These are phyloP conservation scores for Cephalotes varians DNA, from an alignment of 2,888 invertebrate genomes.

Conservation along the genomic window DNA sequence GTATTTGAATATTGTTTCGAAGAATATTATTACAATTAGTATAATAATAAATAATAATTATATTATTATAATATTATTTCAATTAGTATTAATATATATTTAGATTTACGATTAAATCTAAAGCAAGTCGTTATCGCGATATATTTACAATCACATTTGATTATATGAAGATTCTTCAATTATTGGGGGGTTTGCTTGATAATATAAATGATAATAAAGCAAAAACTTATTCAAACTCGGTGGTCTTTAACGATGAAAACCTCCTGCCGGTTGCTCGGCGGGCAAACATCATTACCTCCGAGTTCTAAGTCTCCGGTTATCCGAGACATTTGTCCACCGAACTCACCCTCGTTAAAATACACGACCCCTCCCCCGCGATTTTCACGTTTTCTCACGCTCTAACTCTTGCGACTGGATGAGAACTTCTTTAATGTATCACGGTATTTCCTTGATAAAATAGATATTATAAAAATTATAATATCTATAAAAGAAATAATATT, in stretches of 20 bases:
- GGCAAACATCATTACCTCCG: constrained; percentile 72
- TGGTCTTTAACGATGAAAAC: background rate
- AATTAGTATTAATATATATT: background rate
- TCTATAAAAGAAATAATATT: too few relatives aligned
- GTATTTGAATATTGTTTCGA: background rate
- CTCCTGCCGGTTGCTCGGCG: background rate
- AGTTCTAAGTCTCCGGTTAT: constrained; percentile 62
- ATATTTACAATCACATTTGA: too few relatives aligned
- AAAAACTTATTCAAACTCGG: background rate
- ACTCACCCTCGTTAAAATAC: constrained; percentile 68
- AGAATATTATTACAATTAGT: background rate
- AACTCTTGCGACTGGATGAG: background rate
- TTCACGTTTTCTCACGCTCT: background rate
- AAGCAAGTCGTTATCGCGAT: background rate
- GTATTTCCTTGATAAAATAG: background rate
- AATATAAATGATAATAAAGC: constrained; percentile 6
- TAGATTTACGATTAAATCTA: background rate
- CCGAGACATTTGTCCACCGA: constrained; percentile 65
- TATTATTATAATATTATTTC: background rate
- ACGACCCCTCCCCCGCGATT: background rate
- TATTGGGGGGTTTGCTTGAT: background rate
- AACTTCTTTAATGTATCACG: background rate
- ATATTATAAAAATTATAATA: background rate
- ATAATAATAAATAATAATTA: background rate
- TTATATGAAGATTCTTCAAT: background rate